Evolutionary conservation across 2,113 vertebrate species (phyloP), one percentile per base, ranked within the genome.

Genomic region (Otis tarda): DNA sequence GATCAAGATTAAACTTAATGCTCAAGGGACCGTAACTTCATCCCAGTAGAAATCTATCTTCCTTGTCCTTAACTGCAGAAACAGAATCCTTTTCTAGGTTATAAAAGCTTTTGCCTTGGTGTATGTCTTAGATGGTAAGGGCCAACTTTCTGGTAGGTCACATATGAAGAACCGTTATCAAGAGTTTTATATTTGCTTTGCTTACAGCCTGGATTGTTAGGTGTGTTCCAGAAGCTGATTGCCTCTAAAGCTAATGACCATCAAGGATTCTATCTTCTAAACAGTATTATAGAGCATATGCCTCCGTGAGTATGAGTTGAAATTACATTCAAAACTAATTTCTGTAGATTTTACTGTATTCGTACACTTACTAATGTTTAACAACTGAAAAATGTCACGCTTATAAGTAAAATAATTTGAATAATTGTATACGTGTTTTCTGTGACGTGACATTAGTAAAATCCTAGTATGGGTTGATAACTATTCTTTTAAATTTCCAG

Each of bases 171-270:
- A 50, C 20, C 55, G 11, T 24, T 63, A 27, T 67, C 19, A 35
- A 45, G 33, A 31, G 31, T 68, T 78, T 68, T 57, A 1, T 47
- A 22, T 89, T 68, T 88, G 39, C 81, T 84, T 96, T 92, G 33
- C 19, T 97, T 97, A 49, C 91, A 99, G 99, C 99, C 99, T 88
- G 99, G 99, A 37, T 96, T 99, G 75, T 97, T 99, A 28, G 99
- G 99, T 86, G 99, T 99, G 93, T 99, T 99, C 97, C 99, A 99
- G 97, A 99, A 99, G 97, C 88, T 99, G 83, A 99, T 99, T 87
- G 99, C 99, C 77, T 99, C 99, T 52, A 99, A 99, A 96, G 99
- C 99, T 83, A 99, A 99, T 22, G 99, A 99, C 97, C 99, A 99
- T 94, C 99, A 99, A 97, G 99, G 99, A 23, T 99, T 99, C 96